Conservation (phyloP, 2,113 vertebrate genomes). For the Pimephales promelas region DNA sequence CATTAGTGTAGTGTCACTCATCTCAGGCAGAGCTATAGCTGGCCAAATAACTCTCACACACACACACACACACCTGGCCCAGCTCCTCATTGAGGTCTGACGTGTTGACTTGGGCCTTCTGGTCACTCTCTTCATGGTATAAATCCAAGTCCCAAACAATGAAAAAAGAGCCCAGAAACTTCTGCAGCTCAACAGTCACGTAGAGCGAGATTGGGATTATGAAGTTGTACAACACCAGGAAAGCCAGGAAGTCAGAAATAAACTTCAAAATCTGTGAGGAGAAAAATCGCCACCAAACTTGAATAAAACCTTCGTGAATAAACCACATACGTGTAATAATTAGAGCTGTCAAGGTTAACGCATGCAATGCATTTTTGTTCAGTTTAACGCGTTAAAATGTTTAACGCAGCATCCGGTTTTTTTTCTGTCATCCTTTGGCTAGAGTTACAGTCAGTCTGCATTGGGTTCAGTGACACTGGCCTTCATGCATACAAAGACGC, state of each 20-base stretch:
- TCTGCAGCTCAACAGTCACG: conserved; percentile 99
- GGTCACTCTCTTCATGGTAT: conserved; percentile 93
- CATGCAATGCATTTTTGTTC: too few relatives aligned
- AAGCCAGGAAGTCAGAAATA: conserved; percentile 98
- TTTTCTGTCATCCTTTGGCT: too few relatives aligned
- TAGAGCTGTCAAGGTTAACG: too few relatives aligned
- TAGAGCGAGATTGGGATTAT: conserved; percentile 99
- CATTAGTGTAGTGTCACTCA: neutral
- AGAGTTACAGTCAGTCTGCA: too few relatives aligned
- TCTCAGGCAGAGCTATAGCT: neutral
- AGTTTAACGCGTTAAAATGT: too few relatives aligned
- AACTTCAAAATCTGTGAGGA: conserved; percentile 87
- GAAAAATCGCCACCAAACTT: neutral
- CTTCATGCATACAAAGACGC: too few relatives aligned
- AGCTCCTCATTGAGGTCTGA: conserved; percentile 98
- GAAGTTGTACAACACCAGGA: conserved; percentile 97
- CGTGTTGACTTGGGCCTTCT: conserved; percentile 98
- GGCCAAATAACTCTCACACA: conserved; percentile 63
- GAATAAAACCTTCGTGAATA: neutral
- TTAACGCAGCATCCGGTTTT: too few relatives aligned
- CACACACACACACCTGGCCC: conserved; percentile 83
- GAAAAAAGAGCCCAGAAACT: conserved; percentile 98
- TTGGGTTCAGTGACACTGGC: too few relatives aligned
- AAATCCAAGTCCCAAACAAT: conserved; percentile 97
- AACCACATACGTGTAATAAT: too few relatives aligned